A percentile compares a stretch with the other conserved stretches of the same genome.
Conservation (phyloP, 2,113 vertebrate genomes). For the Leucopsar rothschildi region DNA sequence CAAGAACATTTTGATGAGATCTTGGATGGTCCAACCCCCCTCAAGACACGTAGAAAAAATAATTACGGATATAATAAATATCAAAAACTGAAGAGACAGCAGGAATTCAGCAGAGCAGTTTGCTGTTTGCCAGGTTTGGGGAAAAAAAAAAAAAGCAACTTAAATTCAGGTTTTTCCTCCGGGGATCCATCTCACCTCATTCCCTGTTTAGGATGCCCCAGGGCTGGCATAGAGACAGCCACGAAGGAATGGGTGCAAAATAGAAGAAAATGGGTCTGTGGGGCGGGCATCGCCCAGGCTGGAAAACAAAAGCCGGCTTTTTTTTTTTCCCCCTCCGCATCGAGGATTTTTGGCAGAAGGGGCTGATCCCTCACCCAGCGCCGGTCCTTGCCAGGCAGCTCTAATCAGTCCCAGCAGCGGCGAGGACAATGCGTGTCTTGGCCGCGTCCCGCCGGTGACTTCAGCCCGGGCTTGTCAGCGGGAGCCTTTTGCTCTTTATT, state of each 20-base stretch:
- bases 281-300: not conserved
- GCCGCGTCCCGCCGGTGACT: slow-evolving; percentile 39
- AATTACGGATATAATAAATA: not conserved
- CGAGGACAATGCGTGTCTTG: slow-evolving; percentile 54
- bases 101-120: not conserved
- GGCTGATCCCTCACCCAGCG: slow-evolving; percentile 52
- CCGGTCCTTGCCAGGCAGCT: slow-evolving; percentile 1
- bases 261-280: rapidly evolving
- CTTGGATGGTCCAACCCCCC: not conserved
- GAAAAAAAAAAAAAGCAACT: no score
- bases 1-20: slow-evolving; percentile 1
- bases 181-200: not conserved
- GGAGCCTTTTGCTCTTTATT: slow-evolving; percentile 54
- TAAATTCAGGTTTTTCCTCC: not conserved
- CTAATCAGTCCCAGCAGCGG: slow-evolving; percentile 57
- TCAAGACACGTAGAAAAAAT: not conserved
- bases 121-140: not conserved
- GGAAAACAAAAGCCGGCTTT: not conserved
- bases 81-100: not conserved
- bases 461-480: slow-evolving; percentile 44
- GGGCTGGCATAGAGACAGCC: not conserved
- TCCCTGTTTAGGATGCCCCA: not conserved
- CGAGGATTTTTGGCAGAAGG: not conserved
- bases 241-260: not conserved
- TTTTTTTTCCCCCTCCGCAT: not conserved